Evolutionary conservation across 2,797 vertebrate genomes (phyloP).

Genomic region (Pantherophis vulpinus): DNA sequence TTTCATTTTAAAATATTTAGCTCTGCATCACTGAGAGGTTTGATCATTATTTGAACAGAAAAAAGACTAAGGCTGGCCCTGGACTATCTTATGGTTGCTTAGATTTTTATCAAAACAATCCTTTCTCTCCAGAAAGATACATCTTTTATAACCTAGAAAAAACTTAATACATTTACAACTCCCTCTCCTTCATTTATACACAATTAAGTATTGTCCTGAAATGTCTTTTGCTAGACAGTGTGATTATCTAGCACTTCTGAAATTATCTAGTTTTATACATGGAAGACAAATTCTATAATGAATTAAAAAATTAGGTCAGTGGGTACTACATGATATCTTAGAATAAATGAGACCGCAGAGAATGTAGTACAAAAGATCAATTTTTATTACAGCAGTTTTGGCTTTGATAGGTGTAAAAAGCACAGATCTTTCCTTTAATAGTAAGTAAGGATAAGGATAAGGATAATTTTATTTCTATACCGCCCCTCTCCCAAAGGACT

Average conservation of each 20-base stretch:
- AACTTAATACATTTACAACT: background rate
- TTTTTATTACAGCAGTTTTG: conserved; percentile 40
- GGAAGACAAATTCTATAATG: conserved; percentile 41
- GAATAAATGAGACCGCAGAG: conserved; percentile 45
- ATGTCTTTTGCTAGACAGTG: background rate
- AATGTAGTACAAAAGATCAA: conserved; percentile 33
- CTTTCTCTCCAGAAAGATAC: background rate
- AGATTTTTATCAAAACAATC: background rate
- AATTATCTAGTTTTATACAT: conserved; percentile 21
- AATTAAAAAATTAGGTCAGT: background rate
- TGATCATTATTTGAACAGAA: background rate
- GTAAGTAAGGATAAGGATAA: background rate
- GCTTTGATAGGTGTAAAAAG: background rate
- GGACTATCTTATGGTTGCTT: background rate
- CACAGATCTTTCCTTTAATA: conserved; percentile 33
- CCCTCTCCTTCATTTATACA: background rate
- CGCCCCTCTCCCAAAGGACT: too few species aligned
- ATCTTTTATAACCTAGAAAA: background rate
- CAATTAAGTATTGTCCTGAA: conserved; percentile 3
- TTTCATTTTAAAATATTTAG: background rate
- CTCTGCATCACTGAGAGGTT: background rate
- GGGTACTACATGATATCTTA: conserved; percentile 31
- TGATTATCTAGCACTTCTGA: conserved; percentile 33
- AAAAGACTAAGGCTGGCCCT: background rate
- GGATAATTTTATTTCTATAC: too few species aligned